Evolutionary conservation across 2,888 invertebrate species (phyloP).

Genomic region (Heliothis peltigera): DNA sequence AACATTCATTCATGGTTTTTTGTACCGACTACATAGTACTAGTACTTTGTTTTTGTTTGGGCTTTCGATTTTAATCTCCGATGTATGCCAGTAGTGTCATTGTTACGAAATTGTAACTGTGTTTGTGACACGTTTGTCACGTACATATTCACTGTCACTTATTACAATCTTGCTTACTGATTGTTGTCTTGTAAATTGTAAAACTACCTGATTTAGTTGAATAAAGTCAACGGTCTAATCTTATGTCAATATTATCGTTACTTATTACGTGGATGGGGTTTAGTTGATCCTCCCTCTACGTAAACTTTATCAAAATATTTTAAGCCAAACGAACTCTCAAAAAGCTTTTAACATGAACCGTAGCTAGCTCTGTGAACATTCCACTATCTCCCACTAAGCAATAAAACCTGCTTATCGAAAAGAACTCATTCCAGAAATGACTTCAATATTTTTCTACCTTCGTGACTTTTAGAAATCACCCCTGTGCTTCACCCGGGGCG

Average conservation of each 20-base stretch:
- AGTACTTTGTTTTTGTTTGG: conserved; percentile 39
- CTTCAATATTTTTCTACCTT: conserved; percentile 32
- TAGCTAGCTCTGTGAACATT: neutral
- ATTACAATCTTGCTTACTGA: too few species aligned
- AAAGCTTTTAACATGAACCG: neutral
- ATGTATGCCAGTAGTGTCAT: conserved; percentile 28
- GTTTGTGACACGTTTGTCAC: neutral
- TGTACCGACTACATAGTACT: conserved; percentile 45
- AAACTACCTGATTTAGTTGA: too few species aligned
- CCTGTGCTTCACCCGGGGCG: conserved; percentile 50
- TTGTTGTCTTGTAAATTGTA: too few species aligned
- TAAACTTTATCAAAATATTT: neutral
- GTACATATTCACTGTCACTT: conserved; percentile 2
- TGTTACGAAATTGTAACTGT: conserved; percentile 19
- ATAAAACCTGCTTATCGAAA: conserved; percentile 48
- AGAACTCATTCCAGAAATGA: conserved; percentile 39
- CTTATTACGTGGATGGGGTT: too few species aligned
- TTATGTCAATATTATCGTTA: too few species aligned
- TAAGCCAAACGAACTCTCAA: too few species aligned
- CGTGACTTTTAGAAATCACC: conserved; percentile 62
- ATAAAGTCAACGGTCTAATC: too few species aligned
- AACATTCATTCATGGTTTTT: conserved; percentile 72
- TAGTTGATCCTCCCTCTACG: too few species aligned
- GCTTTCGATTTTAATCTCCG: conserved; percentile 63
- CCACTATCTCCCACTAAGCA: conserved; percentile 23